These are phyloP conservation scores for Drosophila bipectinata DNA, from an alignment of 1,140 invertebrate species.

Conservation along the genomic window DNA sequence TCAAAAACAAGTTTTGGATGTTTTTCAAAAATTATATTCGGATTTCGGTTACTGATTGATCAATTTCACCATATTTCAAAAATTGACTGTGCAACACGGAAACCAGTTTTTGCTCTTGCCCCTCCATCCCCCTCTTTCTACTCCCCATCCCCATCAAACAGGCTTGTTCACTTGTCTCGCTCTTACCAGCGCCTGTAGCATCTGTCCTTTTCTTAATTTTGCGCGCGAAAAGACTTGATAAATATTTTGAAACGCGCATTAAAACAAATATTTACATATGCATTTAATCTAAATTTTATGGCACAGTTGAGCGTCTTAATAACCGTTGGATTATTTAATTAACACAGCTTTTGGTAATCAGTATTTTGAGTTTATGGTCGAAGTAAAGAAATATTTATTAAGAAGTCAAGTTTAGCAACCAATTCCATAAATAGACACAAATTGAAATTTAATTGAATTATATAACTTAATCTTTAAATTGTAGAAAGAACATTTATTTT, in stretches of 20 bases:
- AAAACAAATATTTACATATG: conserved; percentile 20
- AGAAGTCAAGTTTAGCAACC: no score
- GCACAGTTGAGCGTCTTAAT: conserved; percentile 20
- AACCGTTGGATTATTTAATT: conserved; percentile 3
- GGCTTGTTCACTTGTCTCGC: conserved; percentile 39
- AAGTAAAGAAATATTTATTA: not conserved
- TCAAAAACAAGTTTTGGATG: not conserved
- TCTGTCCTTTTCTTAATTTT: conserved; percentile 21
- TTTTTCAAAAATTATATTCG: conserved; percentile 4
- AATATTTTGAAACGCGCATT: conserved; percentile 31
- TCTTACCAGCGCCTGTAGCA: not conserved
- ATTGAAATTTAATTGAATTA: no score
- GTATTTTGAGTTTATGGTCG: not conserved
- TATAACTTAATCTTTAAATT: no score
- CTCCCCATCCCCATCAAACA: conserved; percentile 30
- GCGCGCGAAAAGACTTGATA: conserved; percentile 45
- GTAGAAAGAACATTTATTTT: no score
- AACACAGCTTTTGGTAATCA: conserved; percentile 11
- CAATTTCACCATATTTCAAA: conserved; percentile 64
- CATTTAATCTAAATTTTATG: conserved; percentile 28
- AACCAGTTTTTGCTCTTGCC: conserved; percentile 43
- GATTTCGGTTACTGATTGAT: conserved; percentile 20
- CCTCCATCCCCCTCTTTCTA: not conserved
- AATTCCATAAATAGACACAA: no score
- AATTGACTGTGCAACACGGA: conserved; percentile 24